Base-by-base conservation (phyloP, 2,113 vertebrate genomes). In the Emberiza fucata region DNA sequence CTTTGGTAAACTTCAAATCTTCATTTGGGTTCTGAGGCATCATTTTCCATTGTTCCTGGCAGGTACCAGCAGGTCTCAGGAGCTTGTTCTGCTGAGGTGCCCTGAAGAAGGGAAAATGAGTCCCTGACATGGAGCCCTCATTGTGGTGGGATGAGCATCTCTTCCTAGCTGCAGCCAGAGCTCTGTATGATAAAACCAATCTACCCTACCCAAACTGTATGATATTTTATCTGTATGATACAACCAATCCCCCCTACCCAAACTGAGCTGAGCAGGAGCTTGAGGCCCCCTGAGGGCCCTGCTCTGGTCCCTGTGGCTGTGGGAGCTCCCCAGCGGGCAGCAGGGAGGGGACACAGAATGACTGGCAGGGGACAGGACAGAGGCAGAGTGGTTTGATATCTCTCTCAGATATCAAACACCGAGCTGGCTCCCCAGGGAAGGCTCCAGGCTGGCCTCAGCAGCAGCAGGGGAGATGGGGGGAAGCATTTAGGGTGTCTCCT, bases 391-490 rank as follows among this genome's bases (percentile, higher is more conserved):
- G 11, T 21, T n/a, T n/a, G n/a, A n/a, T n/a, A n/a, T n/a, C n/a
- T n/a, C n/a, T n/a, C 7, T 61, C 29, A 2, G 2, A 3, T 11
- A 53, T 45, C 5, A 10, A 51, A 24, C 0, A 33, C 18, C 23
- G 70, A 10, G 20, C 11, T 53, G 70, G 39, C 33, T 42, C 29
- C 7, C 4, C 42, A 22, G 22, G 61, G 15, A 4, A 6, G 37
- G 24, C 51, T 8, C 25, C 0, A 0, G 3, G 20, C 65, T 66
- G 28, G 45, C 45, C 64, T n/a, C 35, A 8, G 0, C 2, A 5
- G n/a, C 47, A 60, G 48, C 29, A 3, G 1, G 9, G 39, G n/a
- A 5, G 23, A 6, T 0, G 4, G 35, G 9, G 18, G 4, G 48
- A 29, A 44, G 53, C 5, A 0, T 21, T 84, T 2, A 3, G 2